Base-by-base conservation (phyloP, 2,888 invertebrate species). In the Caenorhabditis afra region DNA sequence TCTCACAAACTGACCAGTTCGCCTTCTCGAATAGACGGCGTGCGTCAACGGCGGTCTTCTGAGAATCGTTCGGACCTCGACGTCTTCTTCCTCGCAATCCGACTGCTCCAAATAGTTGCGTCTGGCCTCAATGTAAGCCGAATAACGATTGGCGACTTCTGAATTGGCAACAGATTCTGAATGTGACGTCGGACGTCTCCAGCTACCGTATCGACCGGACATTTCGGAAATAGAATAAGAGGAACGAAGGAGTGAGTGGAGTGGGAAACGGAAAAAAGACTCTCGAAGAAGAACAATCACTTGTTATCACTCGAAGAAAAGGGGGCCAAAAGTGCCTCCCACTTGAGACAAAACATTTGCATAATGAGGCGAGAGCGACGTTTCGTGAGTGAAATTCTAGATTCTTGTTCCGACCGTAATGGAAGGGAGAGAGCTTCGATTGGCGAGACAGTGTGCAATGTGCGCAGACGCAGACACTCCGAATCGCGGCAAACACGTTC, bases 251-350 rank as follows among this genome's bases (percentile, higher is more conserved):
- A 65, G 37, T 20, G 12, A 39, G 20, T 18, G 49, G 35, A 35
- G 12, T 50, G 44, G 8, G 29, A 53, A 53, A 68, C 12, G 23
- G 3, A 55, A 47, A 64, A 64, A 55, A 49, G 71, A 29, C 29
- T 55, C 55, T 71, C 44, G 64, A 71, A 71, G 41, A 71, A 64
- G 64, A 71, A 71, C 50, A 71, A 64, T 64, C 71, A 64, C 71
- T 64, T n/a, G n/a, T n/a, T 64, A 64, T 70, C 70, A 70, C 53
- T 16, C 0, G 29, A 8, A 8, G 22, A 62, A 3, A 65, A 23
- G 23, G 7, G 29, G n/a, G n/a, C n/a, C n/a, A n/a, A n/a, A 29
- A 29, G 7, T 5, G 29, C 29, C 29, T 29, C 29, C 55, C 71
- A 64, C 62, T 71, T 71, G 29, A n/a, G 39, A 66, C 66, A 53